phyloP scores from a whole-genome alignment of 2,113 vertebrate genomes.

The Myiopsitta monachus region DNA sequence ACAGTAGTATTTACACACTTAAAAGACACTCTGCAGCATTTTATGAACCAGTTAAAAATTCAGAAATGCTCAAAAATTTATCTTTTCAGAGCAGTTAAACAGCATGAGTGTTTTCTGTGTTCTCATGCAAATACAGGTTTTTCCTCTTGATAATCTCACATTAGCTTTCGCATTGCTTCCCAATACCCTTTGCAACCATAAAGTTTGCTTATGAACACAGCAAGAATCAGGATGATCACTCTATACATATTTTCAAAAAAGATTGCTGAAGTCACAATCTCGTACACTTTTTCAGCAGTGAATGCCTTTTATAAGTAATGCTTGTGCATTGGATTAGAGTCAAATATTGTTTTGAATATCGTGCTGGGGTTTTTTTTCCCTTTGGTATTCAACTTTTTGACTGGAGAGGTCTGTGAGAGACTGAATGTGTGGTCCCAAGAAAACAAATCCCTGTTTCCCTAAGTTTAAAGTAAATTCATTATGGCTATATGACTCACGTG shows the following conservation, averaged over 20 bases:
- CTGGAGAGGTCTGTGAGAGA: background rate
- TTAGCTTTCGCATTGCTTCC: background rate
- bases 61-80: background rate
- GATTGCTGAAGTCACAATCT: background rate
- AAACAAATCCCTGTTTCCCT: slow-evolving; percentile 21
- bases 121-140: background rate
- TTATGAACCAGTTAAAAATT: background rate
- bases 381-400: slow-evolving; percentile 20
- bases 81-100: background rate
- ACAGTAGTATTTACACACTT: background rate
- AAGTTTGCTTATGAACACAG: background rate
- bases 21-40: background rate
- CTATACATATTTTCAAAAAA: background rate
- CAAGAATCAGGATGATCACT: background rate
- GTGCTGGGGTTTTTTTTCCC: background rate
- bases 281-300: background rate
- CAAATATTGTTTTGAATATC: background rate
- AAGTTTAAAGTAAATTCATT: slow-evolving; percentile 58
- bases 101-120: background rate
- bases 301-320: background rate
- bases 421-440: slow-evolving; percentile 44
- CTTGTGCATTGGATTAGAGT: background rate
- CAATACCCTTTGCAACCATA: accelerated
- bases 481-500: slow-evolving; percentile 48
- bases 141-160: background rate